Conservation (phyloP, 2,113 vertebrate species). For the Ptyas mucosa region DNA sequence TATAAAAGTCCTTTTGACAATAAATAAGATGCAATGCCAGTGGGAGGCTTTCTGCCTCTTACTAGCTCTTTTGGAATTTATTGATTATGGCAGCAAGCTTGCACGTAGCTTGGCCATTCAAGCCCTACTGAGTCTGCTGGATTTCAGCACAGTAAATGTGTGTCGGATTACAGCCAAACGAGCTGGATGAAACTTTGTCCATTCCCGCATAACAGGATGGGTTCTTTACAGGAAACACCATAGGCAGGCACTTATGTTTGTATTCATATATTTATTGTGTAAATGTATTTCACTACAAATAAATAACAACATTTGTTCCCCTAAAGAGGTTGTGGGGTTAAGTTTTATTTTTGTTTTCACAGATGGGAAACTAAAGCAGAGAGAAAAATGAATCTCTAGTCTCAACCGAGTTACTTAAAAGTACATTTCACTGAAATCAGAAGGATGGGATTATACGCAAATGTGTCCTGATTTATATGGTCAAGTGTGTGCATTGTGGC, state of each 20-base stretch:
- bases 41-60: not conserved
- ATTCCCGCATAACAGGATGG: not conserved
- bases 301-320: not conserved
- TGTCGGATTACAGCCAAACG: slow-evolving; percentile 24
- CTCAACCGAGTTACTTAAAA: not conserved
- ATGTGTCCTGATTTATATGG: not conserved
- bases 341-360: not conserved
- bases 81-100: not conserved
- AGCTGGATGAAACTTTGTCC: not conserved
- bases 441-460: not conserved
- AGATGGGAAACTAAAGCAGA: not conserved
- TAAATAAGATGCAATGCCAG: slow-evolving; percentile 17
- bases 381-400: not conserved
- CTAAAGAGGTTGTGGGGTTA: not conserved
- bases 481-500: not conserved
- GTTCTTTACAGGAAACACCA: not conserved
- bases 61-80: not conserved
- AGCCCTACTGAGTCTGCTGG: not conserved
- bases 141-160: not conserved
- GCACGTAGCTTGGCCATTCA: not conserved
- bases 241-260: not conserved
- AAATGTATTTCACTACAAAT: not conserved
- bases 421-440: not conserved
- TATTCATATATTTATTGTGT: not conserved
- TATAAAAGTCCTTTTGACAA: slow-evolving; percentile 30